These are phyloP conservation scores for Bimastos eiseni DNA, from an alignment of 2,888 invertebrate species.

Conservation along the genomic window DNA sequence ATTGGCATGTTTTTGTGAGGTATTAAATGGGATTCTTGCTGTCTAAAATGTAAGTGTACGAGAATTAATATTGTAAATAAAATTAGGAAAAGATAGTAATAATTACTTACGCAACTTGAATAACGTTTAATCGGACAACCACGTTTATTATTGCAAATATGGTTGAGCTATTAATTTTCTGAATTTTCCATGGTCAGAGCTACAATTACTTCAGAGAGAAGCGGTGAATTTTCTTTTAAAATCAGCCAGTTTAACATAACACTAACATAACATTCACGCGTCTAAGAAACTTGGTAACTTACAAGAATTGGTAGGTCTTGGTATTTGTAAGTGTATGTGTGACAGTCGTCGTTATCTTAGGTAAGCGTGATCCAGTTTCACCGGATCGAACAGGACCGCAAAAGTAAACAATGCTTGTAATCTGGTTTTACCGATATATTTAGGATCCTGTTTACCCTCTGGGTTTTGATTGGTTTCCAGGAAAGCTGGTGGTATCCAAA, in stretches of 20 bases:
- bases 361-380: background rate
- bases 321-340: background rate
- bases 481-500: background rate
- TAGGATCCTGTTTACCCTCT: background rate
- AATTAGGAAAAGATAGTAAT: background rate
- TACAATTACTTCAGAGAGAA: background rate
- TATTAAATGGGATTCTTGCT: background rate
- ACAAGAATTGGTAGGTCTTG: background rate
- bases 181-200: background rate
- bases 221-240: background rate
- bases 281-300: background rate
- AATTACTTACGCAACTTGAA: background rate
- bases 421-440: background rate
- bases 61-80: background rate
- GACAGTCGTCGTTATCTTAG: background rate
- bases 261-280: background rate
- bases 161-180: background rate
- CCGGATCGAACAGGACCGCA: background rate
- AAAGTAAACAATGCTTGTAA: background rate
- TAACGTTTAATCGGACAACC: background rate
- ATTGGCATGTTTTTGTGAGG: constrained; percentile 13
- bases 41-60: background rate
- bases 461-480: constrained; percentile 3
- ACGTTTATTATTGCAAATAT: background rate
- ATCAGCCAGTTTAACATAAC: background rate